Base-by-base conservation (phyloP, 2,113 vertebrate genomes). In the Carassius carassius region DNA sequence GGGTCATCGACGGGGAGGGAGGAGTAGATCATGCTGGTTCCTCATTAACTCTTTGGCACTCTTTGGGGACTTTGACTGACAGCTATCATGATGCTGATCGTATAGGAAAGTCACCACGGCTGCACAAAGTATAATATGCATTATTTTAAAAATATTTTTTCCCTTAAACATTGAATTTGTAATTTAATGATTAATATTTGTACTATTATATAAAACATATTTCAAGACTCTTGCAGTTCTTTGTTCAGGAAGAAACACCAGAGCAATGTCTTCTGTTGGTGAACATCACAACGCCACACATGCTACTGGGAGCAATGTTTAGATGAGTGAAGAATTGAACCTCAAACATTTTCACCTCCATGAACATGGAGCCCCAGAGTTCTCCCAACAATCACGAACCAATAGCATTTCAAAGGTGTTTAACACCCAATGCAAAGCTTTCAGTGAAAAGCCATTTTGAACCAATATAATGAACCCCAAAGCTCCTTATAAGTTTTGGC, bases 1-100 rank as follows among this genome's bases (percentile, higher is more conserved):
- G 87, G 84, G 84, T 76, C 82, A 84, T 37, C 75, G 83, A 67
- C 69, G 44, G 58, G 56, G 41, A 73, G 37, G 63, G 74, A 73
- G 69, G 75, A 82, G 67, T 25, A 35, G 35, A 25, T 72, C 63
- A 72, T 70, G 23, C 49, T 70, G 62, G 49, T 77, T 82, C 70
- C 35, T 29, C 23, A 2, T 81, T 75, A 69, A 51, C 60, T 32
- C 44, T 19, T 44, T 9, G 4, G 14, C n/a, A 25, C 14, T 44
- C 41, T 58, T 60, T 41, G 54, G 58, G 11, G 32, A 14, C n/a
- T 69, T 51, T 81, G 60, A 81, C 11, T 69, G 78, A 67, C 62
- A 69, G 78, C 37, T 16, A 17, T 29, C 10, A 29, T 21, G 21
- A 14, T 23, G 6, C 41, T 25, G 41, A 47, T 47, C 12, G 16